Conservation (phyloP, 2,888 invertebrate genomes). For the Sericinus montela region DNA sequence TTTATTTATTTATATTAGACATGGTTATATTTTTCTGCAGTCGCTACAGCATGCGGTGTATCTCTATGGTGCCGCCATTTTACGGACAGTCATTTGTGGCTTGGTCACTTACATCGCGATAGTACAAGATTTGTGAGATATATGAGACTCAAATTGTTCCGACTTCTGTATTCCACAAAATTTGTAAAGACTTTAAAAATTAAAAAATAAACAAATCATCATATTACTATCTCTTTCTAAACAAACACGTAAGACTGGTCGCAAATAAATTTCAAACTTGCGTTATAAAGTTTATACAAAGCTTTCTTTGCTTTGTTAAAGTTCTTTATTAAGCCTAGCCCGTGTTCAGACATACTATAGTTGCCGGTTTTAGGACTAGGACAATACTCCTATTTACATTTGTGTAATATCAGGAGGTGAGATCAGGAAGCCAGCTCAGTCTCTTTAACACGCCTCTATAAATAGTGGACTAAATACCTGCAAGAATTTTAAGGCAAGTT, state of each 20-base stretch:
- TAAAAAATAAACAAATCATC: too few species aligned
- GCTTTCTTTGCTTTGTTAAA: too few species aligned
- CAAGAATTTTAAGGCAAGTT: constrained; percentile 44
- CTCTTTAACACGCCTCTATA: constrained; percentile 60
- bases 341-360: constrained; percentile 1
- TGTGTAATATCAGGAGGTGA: constrained; percentile 38
- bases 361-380: constrained; percentile 18
- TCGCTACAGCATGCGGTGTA: not conserved
- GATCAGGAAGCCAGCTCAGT: constrained; percentile 41
- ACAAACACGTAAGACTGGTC: too few species aligned
- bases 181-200: too few species aligned
- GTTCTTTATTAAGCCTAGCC: not conserved
- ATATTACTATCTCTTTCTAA: too few species aligned
- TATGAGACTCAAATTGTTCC: too few species aligned
- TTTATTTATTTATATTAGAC: too few species aligned
- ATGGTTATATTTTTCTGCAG: not conserved
- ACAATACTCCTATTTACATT: constrained; percentile 27
- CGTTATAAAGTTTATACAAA: too few species aligned
- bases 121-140: too few species aligned
- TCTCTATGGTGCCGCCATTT: constrained; percentile 2
- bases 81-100: constrained; percentile 11
- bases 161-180: too few species aligned
- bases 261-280: too few species aligned
- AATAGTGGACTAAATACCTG: constrained; percentile 65
- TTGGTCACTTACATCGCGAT: constrained; percentile 45